A percentile compares a stretch with the other conserved stretches of the same genome.
These are phyloP conservation scores for Protosalanx chinensis DNA, from an alignment of 2,797 vertebrate genomes.

Conservation along the genomic window DNA sequence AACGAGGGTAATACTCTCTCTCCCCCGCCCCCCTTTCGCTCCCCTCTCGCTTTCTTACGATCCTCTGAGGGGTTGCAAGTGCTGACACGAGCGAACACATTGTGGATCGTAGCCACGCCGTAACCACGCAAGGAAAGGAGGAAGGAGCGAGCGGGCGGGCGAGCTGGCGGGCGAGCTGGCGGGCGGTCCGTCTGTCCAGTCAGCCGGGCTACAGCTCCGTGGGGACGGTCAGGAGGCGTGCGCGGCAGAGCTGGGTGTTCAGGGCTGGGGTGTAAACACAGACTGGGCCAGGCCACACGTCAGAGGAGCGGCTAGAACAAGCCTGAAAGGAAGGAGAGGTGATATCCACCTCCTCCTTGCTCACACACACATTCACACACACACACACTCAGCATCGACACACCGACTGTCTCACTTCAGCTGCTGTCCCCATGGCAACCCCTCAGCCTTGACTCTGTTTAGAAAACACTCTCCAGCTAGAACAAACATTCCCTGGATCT, in stretches of 20 bases:
- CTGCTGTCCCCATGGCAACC: slow-evolving; percentile 73
- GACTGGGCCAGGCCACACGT: slow-evolving; percentile 16
- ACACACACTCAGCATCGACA: slow-evolving; percentile 42
- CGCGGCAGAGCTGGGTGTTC: slow-evolving; percentile 31
- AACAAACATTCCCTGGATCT: slow-evolving; percentile 9
- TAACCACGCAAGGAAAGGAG: background rate
- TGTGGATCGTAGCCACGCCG: slow-evolving; percentile 13
- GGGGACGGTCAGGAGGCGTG: too few relatives aligned
- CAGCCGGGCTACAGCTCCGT: background rate
- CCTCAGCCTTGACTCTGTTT: slow-evolving; percentile 60
- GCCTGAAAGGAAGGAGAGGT: background rate
- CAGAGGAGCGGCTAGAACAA: slow-evolving; percentile 26
- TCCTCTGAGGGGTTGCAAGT: background rate
- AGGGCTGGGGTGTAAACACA: slow-evolving; percentile 24
- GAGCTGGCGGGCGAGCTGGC: too few relatives aligned
- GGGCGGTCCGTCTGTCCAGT: too few relatives aligned
- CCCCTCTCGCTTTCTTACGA: background rate
- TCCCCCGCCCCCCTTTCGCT: background rate
- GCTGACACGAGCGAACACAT: slow-evolving; percentile 4
- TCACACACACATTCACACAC: slow-evolving; percentile 4
- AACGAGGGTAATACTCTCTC: background rate
- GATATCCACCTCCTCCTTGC: too few relatives aligned
- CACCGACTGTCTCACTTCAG: slow-evolving; percentile 47
- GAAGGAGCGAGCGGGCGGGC: background rate
- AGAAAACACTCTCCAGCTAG: slow-evolving; percentile 54